These are phyloP conservation scores for Prionace glauca DNA, from an alignment of 2,797 vertebrate genomes.

Conservation along the genomic window DNA sequence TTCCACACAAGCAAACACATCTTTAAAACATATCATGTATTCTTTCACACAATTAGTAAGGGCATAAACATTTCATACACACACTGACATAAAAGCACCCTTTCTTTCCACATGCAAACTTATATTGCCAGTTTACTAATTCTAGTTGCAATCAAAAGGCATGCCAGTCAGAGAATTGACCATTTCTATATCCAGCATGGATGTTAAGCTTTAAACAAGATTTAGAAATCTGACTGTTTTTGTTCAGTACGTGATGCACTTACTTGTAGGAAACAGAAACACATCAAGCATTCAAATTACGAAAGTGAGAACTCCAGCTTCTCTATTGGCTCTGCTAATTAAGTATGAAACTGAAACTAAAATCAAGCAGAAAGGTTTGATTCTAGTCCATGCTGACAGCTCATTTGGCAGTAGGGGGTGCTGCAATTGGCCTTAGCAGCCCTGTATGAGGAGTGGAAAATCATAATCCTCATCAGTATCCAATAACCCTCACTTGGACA, in stretches of 20 bases:
- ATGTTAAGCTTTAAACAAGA: neutral
- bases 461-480: neutral
- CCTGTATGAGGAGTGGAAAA: neutral
- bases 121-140: neutral
- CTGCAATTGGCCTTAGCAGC: neutral
- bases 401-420: neutral
- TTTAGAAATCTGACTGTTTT: neutral
- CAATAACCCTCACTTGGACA: neutral
- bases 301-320: neutral
- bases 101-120: neutral
- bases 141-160: neutral
- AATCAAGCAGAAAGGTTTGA: neutral
- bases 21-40: neutral
- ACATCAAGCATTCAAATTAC: neutral
- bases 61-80: neutral
- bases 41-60: neutral
- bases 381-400: neutral
- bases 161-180: neutral
- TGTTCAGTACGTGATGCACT: neutral
- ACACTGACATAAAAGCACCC: neutral
- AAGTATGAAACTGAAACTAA: neutral
- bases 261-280: neutral
- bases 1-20: neutral
- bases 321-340: neutral
- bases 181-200: neutral